Base-by-base conservation (phyloP, 2,888 invertebrate genomes). In the Unio pictorum region DNA sequence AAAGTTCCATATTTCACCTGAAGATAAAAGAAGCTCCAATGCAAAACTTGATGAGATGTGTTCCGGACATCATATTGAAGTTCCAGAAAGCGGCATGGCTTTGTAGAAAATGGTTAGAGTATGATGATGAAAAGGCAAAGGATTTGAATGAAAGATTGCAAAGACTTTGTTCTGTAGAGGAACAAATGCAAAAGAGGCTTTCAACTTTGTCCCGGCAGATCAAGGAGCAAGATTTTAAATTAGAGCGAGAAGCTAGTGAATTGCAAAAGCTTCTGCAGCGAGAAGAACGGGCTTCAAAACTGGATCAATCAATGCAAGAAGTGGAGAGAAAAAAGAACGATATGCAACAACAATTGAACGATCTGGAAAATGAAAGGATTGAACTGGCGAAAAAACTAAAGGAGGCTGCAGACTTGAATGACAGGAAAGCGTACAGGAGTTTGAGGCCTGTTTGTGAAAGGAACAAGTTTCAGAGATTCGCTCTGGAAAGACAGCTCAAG, bases 11-110 rank as follows among this genome's bases (percentile, higher is more conserved):
- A 4, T 76, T 75, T 61, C 78, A 82, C 56, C 63, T 84, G 57
- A 79, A 83, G 67, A 79, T 82, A 59, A 67, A 71, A 61, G 79
- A 82, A 56, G 74, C 76, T 23, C 75, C 79, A 20, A 82, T 79
- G 15, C 78, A 79, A 60, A 80, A 75, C 59, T 56, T 85, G 6
- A 70, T 84, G 34, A 69, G 86, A 8, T 65, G 84, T 5, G 76
- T 86, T 15, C 83, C 86, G 4, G 87, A 87, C 68, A 78, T 87
- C 26, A 72, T 86, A 54, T 73, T 84, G 18, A 87, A 86, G 66
- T 82, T 84, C 56, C 80, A 82, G 64, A 85, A 84, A 58, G 81
- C 82, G 0, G 82, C 82, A 0, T 81, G 83, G 82, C 72, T 87
- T 18, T 81, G 83, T 1, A 71, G 77, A 34, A 68, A 76, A n/a